A percentile compares a stretch with the other conserved stretches of the same genome.
These are phyloP conservation scores for Seriola dumerili DNA, from an alignment of 2,113 vertebrate species.

Conservation along the genomic window DNA sequence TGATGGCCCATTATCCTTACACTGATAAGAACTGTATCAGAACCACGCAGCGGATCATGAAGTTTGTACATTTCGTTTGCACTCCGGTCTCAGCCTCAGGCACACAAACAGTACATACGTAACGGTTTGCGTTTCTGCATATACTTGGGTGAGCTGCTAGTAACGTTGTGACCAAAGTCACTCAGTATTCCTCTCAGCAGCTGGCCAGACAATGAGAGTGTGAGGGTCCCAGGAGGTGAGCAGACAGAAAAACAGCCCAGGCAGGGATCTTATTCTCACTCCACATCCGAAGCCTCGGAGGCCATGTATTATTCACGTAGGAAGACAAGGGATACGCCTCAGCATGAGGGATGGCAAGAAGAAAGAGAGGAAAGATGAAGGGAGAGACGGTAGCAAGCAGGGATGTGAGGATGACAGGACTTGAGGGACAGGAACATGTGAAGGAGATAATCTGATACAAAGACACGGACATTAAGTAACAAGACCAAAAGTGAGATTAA, in stretches of 20 bases:
- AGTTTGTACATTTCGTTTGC: slow-evolving; percentile 10
- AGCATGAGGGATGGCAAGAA: slow-evolving; percentile 40
- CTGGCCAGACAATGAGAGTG: slow-evolving; percentile 35
- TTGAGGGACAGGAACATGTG: slow-evolving; percentile 7
- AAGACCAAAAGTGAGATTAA: slow-evolving; percentile 38
- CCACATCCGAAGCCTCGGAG: slow-evolving; percentile 36
- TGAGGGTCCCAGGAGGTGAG: slow-evolving; percentile 56
- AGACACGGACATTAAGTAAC: slow-evolving; percentile 11
- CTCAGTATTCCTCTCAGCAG: slow-evolving; percentile 65
- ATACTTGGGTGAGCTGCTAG: slow-evolving; percentile 9
- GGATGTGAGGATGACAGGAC: slow-evolving; percentile 34
- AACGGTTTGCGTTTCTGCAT: slow-evolving; percentile 3
- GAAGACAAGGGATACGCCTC: slow-evolving; percentile 41
- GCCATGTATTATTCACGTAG: slow-evolving; percentile 73
- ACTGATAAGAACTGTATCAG: slow-evolving; percentile 40
- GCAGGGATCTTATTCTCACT: slow-evolving; percentile 42
- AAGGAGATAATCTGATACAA: slow-evolving; percentile 42
- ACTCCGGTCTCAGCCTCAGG: slow-evolving; percentile 18
- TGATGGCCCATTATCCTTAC: slow-evolving; percentile 52
- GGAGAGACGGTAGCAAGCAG: slow-evolving; percentile 12
- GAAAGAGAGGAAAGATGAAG: slow-evolving; percentile 11
- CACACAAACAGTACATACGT: neutral
- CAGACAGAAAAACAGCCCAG: slow-evolving; percentile 43
- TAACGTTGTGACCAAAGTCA: slow-evolving; percentile 9
- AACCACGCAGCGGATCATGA: neutral